These are phyloP conservation scores for Noctuana brunneofusca DNA, from an alignment of 2,888 invertebrate genomes.

Conservation along the genomic window DNA sequence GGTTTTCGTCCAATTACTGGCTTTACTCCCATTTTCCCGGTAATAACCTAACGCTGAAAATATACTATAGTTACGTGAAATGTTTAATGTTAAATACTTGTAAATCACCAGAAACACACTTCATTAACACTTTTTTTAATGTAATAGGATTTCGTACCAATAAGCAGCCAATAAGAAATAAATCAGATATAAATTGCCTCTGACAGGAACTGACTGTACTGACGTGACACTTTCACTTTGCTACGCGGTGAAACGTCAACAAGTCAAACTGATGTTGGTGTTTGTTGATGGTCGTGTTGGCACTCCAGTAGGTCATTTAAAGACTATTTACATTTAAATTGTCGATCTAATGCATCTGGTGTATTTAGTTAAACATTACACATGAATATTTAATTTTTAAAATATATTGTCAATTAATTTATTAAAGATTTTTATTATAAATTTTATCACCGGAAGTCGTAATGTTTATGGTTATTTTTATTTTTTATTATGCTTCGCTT, in stretches of 20 bases:
- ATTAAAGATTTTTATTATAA: no score
- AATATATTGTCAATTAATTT: no score
- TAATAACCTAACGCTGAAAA: slow-evolving; percentile 69
- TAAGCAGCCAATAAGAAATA: slow-evolving; percentile 52
- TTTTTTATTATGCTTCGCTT: no score
- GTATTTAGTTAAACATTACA: background rate
- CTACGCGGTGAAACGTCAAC: slow-evolving; percentile 79
- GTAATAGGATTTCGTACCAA: slow-evolving; percentile 50
- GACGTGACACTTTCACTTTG: slow-evolving; percentile 79
- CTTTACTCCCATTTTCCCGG: slow-evolving; percentile 86
- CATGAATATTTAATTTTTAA: background rate
- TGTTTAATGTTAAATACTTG: slow-evolving; percentile 35
- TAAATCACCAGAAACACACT: slow-evolving; percentile 38
- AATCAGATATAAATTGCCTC: slow-evolving; percentile 56
- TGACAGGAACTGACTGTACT: slow-evolving; percentile 60
- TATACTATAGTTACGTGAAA: slow-evolving; percentile 32
- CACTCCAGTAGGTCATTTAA: slow-evolving; percentile 50
- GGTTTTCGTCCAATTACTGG: slow-evolving; percentile 70
- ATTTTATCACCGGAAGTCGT: no score
- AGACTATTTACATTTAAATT: background rate
- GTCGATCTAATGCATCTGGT: no score
- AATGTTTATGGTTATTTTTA: no score
- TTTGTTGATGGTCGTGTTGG: slow-evolving; percentile 77
- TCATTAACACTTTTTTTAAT: slow-evolving; percentile 27
- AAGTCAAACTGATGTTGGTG: slow-evolving; percentile 44